Base-by-base conservation (phyloP, 1,140 invertebrate species). In the Macrobrachium rosenbergii region DNA sequence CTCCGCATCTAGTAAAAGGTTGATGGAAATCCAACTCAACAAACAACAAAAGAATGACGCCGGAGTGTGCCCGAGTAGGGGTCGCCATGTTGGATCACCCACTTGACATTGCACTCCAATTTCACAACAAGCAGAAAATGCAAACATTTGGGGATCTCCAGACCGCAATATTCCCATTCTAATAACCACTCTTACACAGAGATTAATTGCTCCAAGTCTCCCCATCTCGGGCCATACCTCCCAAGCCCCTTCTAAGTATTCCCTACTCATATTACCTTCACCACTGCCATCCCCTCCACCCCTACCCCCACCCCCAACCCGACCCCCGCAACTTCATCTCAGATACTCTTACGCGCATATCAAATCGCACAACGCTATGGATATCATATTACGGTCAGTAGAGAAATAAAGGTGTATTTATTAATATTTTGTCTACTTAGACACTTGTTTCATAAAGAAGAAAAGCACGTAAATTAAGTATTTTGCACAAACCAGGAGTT, bases 81-180 rank as follows among this genome's bases (percentile, higher is more conserved):
- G 64, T 19, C 2, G 63, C 63, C 79, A 63, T 81, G 60, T 81
- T 81, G 79, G 79, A 81, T 62, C 60, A 19, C n/a, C 58, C 59
- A 28, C 59, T 64, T 81, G 60, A 64, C 79, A 37, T 67, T 11
- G 60, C 79, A 81, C 63, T 81, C 23, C 28, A 78, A 78, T 78
- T 78, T 78, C 76, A 78, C 76, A 58, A 78, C 76, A 59, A 59
- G 45, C 76, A 78, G 76, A 78, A 78, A 78, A 59, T n/a, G 76
- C 52, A 78, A 78, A 78, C 58, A 78, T 78, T 78, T 78, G 76
- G 76, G 21, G 76, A 59, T 58, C 76, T 59, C 43, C 52, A 11
- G 76, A n/a, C 43, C 76, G 52, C 76, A 78, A 78, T 78, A 78
- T 78, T 59, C 76, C 58, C 76, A 78, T 58, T 78, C 76, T 78